Base-by-base conservation (phyloP, 2,797 vertebrate species). In the Chaetophractus vellerosus region DNA sequence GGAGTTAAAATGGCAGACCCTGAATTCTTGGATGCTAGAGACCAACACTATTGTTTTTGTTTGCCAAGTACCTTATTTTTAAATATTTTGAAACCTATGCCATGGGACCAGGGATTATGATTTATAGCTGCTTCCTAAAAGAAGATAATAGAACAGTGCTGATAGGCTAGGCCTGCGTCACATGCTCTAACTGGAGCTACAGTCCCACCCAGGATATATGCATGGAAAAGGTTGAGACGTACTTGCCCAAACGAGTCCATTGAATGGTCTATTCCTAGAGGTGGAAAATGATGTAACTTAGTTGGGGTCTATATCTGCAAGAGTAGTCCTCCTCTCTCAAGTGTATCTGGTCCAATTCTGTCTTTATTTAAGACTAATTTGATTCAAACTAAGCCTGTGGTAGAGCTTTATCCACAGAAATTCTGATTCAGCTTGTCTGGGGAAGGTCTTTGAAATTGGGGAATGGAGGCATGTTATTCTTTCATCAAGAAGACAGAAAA, bases 321-420 rank as follows among this genome's bases (percentile, higher is more conserved):
- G 74, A 24, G 11, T 4, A 81, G 3, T 33, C 31, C 24, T 88
- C 6, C 3, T n/a, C 36, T 79, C n/a, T 75, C n/a, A 84, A 80
- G 21, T 72, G n/a, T 14, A 63, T 69, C 55, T 57, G 36, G 19
- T 66, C 89, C 41, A 59, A 16, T 63, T 80, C 38, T 92, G 7
- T 84, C 57, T 81, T 50, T 78, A 33, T 28, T 82, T 88, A 66
- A 28, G 7, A 91, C 69, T 76, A 69, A 18, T 81, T 79, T 91
- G 23, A 59, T 84, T 81, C 61, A 15, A 94, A 92, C 52, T 76
- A 41, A 89, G 4, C 33, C 38, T 83, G 45, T 48, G 8, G 23
- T 93, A n/a, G 52, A 55, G 18, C 79, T 82, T 31, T 11, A 85
- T 5, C 24, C 33, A 21, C 24, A 48, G 36, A 93, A 82, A 92